Percentiles rank a stretch among this genome's conserved stretches.
Evolutionary conservation across 2,797 vertebrate species (phyloP).

Genomic region (Oreortyx pictus): DNA sequence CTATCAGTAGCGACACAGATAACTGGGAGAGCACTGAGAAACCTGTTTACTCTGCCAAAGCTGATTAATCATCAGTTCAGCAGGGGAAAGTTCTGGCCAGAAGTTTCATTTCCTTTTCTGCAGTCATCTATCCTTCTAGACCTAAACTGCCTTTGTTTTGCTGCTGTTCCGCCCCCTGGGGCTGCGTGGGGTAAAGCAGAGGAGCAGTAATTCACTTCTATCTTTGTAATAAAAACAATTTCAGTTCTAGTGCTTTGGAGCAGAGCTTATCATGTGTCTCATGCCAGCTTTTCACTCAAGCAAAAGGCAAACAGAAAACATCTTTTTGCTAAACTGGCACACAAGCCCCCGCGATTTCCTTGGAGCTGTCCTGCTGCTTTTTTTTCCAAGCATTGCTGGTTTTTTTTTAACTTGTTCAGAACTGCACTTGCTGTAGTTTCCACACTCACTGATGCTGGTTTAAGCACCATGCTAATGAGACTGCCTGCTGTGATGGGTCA

Average conservation of each 20-base stretch:
- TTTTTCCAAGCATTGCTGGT: background rate
- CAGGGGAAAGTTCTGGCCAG: background rate
- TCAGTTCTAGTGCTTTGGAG: background rate
- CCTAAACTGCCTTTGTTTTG: background rate
- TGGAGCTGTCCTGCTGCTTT: background rate
- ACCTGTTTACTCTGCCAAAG: background rate
- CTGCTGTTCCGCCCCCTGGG: accelerated
- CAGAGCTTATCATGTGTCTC: background rate
- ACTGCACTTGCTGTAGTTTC: no score
- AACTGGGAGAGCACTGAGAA: background rate
- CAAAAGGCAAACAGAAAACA: background rate
- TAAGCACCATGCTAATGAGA: background rate
- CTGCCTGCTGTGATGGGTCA: background rate
- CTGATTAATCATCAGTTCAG: background rate
- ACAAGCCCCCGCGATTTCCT: background rate
- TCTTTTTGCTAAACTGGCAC: background rate
- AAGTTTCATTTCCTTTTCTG: slow-evolving; percentile 6
- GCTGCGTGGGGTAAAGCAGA: background rate
- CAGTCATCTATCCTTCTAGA: slow-evolving; percentile 16
- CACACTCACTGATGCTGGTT: background rate
- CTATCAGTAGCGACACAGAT: background rate
- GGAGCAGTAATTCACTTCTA: background rate
- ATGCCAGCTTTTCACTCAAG: background rate
- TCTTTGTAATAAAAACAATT: background rate
- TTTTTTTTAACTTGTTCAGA: background rate